Evolutionary conservation across 2,113 vertebrate species (phyloP), one percentile per base, ranked within the genome.

Genomic region (Malurus alboscapulatus): DNA sequence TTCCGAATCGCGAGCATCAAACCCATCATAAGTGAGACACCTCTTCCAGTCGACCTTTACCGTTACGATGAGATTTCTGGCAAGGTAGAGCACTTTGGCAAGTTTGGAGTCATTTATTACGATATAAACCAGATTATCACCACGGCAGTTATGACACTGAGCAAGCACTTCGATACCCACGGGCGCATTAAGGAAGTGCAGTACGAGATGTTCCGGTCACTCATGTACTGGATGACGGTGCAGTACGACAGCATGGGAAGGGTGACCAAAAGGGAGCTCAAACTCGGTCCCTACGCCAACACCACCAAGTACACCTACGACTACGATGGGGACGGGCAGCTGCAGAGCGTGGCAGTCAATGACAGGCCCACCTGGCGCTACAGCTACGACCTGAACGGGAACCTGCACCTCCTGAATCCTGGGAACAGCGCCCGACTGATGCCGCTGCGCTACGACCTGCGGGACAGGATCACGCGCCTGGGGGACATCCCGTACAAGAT

Each of bases 181-280:
- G 99, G 99, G 12, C 98, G 99, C 74, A 99, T 99, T 97, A 99
- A 99, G 96, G 99, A 99, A 91, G 99, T 99, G 68, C 99, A 99
- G 62, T 99, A 99, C 2, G 99, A 99, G 97, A 99, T 99, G 97
- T 99, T 99, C 97, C 97, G 99, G 14, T 99, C 99, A 3, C 98
- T 99, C 15, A 99, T 99, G 99, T 99, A 99, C 97, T 99, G 99
- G 99, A 99, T 99, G 99, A 99, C 99, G 0, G 99, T 99, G 69
- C 99, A 99, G 65, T 99, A 99, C 1, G 99, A 99, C 97, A 99
- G 98, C 96, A 99, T 99, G 99, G 99, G 99, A 9, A 98, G 99
- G 24, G 99, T 99, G 55, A 99, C 99, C 66, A 99, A 99, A 84
- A 98, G 99, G 62, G 99, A 99, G 96, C 98, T 99, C n/a, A 99